Evolutionary conservation across 2,888 invertebrate species (phyloP), one percentile per base, ranked within the genome.

Genomic region (Tricholauxania praeusta): DNA sequence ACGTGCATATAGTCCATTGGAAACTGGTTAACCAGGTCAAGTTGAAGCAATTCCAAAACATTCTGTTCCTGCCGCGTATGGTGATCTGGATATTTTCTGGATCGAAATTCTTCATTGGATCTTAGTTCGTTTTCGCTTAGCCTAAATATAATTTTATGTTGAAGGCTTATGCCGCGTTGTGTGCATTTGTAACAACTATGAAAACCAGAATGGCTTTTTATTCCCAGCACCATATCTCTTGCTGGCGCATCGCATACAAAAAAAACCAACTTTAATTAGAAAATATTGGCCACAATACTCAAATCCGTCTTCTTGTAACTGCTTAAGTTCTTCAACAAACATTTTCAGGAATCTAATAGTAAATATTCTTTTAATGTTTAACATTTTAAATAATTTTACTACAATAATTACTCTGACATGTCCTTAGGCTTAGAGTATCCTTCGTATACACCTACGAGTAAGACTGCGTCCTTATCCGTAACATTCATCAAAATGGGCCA

Each of bases 191-290:
- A 28, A n/a, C 73, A 73, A 28, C 53, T 17, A n/a, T 55, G 63
- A 55, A 15, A 73, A 6, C 73, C 73, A 3, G 73, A 55, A 52
- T 69, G 62, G 8, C 71, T 51, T 70, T 73, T 64, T 17, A 48
- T 70, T 32, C 70, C 57, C 15, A 73, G 17, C 2, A 73, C n/a
- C 48, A 57, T 52, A 4, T 64, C 55, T 12, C 73, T 39, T 49
- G 73, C 65, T n/a, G 70, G 70, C 3, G 70, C 73, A 65, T 73
- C 70, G 51, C 63, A 73, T 47, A 70, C 60, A 57, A 73, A 57
- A 73, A 73, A 32, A 47, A 14, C 73, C 52, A 59, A 72, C 39
- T 72, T 48, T 66, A 17, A 72, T 51, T 0, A 59, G 1, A 59
- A 39, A 72, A n/a, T 48, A 28, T 68, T 49, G 10, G 12, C 28